Evolutionary conservation across 2,888 invertebrate genomes (phyloP).

Genomic region (Quadroppia sp.): DNA sequence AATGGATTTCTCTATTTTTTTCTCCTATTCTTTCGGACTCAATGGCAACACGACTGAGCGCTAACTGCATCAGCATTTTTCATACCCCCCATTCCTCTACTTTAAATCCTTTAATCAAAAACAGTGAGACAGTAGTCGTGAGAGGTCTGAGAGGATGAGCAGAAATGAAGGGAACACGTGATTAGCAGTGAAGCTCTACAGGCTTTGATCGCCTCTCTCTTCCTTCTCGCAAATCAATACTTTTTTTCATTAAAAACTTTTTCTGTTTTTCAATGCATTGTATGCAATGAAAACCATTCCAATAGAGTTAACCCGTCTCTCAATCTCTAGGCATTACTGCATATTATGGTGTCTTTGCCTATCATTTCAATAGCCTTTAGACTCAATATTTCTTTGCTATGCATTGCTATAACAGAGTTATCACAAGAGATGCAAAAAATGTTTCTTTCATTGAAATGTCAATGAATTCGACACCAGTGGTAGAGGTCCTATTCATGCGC

Average conservation of each 20-base stretch:
- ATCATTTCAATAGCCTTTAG: too few relatives aligned
- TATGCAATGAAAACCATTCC: slow-evolving; percentile 8
- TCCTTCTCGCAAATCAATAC: slow-evolving; percentile 7
- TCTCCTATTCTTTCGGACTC: slow-evolving; percentile 23
- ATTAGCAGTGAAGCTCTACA: slow-evolving; percentile 35
- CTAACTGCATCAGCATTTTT: slow-evolving; percentile 23
- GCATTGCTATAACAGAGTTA: not conserved
- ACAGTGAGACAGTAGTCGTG: slow-evolving; percentile 30
- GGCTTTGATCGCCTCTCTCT: slow-evolving; percentile 25
- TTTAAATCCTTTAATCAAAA: slow-evolving; percentile 39
- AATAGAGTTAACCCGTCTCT: slow-evolving; percentile 37
- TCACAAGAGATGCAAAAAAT: not conserved
- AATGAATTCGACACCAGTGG: slow-evolving; percentile 5
- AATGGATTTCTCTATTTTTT: slow-evolving; percentile 13
- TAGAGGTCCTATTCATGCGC: slow-evolving; percentile 30
- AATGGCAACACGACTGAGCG: slow-evolving; percentile 8
- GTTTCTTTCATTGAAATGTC: not conserved
- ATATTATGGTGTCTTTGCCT: not conserved
- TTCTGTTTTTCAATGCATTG: not conserved
- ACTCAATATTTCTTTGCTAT: not conserved
- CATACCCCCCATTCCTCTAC: slow-evolving; percentile 29
- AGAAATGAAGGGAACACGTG: slow-evolving; percentile 31
- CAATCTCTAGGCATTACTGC: slow-evolving; percentile 11
- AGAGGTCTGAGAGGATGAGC: slow-evolving; percentile 21
- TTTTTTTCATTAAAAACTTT: slow-evolving; percentile 36